phyloP scores from a whole-genome alignment of 2,797 vertebrate species.

The Danionella dracula region DNA sequence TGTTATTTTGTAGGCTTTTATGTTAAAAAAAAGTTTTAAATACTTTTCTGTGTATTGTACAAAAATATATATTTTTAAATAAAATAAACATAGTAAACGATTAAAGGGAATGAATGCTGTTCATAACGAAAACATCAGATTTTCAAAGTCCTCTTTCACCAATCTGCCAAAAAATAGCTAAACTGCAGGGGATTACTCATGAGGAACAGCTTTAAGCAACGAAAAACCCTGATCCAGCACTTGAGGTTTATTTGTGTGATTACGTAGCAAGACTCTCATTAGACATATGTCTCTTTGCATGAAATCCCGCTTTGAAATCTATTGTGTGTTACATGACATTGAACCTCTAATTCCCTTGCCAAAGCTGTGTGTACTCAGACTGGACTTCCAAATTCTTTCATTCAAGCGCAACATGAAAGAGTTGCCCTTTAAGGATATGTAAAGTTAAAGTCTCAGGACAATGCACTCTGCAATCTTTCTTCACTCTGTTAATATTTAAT shows the following conservation, averaged over 20 bases:
- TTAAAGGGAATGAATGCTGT: too few species aligned
- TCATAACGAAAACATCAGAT: too few species aligned
- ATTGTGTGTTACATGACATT: slow-evolving; percentile 21
- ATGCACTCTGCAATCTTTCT: slow-evolving; percentile 51
- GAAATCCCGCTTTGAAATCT: slow-evolving; percentile 10
- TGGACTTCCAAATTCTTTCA: slow-evolving; percentile 32
- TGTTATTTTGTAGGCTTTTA: too few species aligned
- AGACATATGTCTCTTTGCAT: slow-evolving; percentile 23
- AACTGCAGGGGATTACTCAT: too few species aligned
- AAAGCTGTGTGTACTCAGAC: slow-evolving; percentile 4
- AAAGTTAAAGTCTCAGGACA: slow-evolving; percentile 55
- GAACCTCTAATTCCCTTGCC: slow-evolving; percentile 22
- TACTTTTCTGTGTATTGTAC: too few species aligned
- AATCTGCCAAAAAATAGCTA: too few species aligned
- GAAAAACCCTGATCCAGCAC: slow-evolving; percentile 15
- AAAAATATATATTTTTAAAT: too few species aligned
- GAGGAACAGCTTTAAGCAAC: too few species aligned
- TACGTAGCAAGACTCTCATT: slow-evolving; percentile 25
- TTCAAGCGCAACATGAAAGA: slow-evolving; percentile 38
- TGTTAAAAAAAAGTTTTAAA: too few species aligned
- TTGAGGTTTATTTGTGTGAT: slow-evolving; percentile 16
- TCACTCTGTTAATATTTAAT: slow-evolving; percentile 61
- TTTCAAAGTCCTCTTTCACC: too few species aligned
- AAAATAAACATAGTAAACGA: too few species aligned
- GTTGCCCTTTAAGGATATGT: slow-evolving; percentile 48